A percentile compares a stretch with the other conserved stretches of the same genome.
Evolutionary conservation across 2,797 vertebrate genomes (phyloP).

Genomic region (Aeoliscus strigatus): DNA sequence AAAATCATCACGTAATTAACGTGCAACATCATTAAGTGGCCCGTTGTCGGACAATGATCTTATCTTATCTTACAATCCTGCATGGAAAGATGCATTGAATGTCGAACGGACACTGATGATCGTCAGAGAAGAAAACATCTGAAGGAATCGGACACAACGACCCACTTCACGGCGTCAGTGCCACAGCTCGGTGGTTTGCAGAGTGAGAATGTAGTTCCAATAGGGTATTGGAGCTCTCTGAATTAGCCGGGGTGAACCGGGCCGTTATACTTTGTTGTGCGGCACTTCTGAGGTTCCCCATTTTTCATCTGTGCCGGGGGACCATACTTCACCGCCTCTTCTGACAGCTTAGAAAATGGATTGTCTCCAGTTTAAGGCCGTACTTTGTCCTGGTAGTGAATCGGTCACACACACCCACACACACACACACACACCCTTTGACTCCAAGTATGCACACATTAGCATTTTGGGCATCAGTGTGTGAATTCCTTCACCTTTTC

Average conservation of each 20-base stretch:
- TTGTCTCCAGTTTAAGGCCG: too few relatives aligned
- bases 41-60: too few relatives aligned
- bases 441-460: slow-evolving; percentile 1
- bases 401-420: slow-evolving; percentile 1
- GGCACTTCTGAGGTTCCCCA: slow-evolving; percentile 15
- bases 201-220: too few relatives aligned
- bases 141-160: too few relatives aligned
- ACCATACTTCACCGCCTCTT: slow-evolving; percentile 17
- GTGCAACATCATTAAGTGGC: too few relatives aligned
- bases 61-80: too few relatives aligned
- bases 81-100: too few relatives aligned
- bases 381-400: slow-evolving; percentile 16
- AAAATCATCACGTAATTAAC: too few relatives aligned
- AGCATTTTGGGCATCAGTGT: slow-evolving; percentile 10
- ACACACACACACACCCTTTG: slow-evolving; percentile 6
- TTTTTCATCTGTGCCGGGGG: slow-evolving; percentile 19
- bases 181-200: too few relatives aligned
- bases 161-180: too few relatives aligned
- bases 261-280: slow-evolving; percentile 22
- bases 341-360: slow-evolving; percentile 33
- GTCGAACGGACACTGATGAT: too few relatives aligned
- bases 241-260: slow-evolving; percentile 27
- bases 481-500: slow-evolving; percentile 73
- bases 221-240: slow-evolving; percentile 25
- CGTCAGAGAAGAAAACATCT: too few relatives aligned